Evolutionary conservation across 2,888 invertebrate species (phyloP), one percentile per base, ranked within the genome.

Genomic region (Argyresthia goedartella): DNA sequence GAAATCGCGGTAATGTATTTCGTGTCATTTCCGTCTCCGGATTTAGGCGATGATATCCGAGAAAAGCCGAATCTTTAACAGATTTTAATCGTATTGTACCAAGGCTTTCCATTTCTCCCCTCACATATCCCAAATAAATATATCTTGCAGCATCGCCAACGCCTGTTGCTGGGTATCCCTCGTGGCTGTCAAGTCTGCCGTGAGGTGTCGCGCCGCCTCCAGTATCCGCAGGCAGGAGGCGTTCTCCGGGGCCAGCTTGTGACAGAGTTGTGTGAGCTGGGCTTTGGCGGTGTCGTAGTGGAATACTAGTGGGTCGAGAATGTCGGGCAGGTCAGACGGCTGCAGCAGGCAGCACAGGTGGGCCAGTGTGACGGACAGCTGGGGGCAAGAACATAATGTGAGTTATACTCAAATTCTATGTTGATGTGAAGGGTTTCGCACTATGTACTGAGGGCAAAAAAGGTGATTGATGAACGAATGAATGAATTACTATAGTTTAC

Each of bases 291-390:
- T 74, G 52, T 86, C 85, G 60, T 71, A 71, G 61, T 89, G 85
- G 53, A 88, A 84, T 1, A 79, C 67, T 0, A 90, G 66, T 0
- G 84, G 76, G 43, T 89, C 88, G 41, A 88, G 60, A 9, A 92
- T 78, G 15, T 80, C 75, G 0, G 69, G 43, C 10, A 93, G 75
- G 67, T 95, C 94, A 0, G 89, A 80, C 3, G 71, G 68, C 1
- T 74, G 76, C 0, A 92, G 77, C 6, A 91, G 69, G 35, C 88
- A 87, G 54, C 92, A 88, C 52, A 95, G 67, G 67, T 95, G 94
- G 34, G 92, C 89, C 7, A 95, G 76, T 0, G 94, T 90, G 25
- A 92, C 81, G 70, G 95, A 95, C 8, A 95, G 79, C 91, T 93
- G 73, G 25, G 49, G 88, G 88, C 8, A 35, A 51, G 14, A 25